phyloP scores from a whole-genome alignment of 2,797 vertebrate genomes.

The Orientallactaga sibirica region DNA sequence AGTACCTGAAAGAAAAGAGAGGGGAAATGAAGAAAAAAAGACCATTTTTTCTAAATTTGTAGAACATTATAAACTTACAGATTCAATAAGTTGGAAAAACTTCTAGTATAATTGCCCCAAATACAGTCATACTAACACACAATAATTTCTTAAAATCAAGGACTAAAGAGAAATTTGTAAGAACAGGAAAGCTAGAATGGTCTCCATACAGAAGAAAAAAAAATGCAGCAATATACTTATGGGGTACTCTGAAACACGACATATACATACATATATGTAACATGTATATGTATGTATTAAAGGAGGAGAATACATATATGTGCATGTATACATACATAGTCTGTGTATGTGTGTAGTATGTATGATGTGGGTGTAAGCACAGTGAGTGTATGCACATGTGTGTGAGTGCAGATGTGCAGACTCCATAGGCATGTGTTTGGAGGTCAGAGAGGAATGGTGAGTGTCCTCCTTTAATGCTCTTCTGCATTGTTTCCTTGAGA shows the following conservation, averaged over 20 bases:
- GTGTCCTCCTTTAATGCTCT: no score
- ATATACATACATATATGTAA: no score
- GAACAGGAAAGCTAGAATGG: neutral
- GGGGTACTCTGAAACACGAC: neutral
- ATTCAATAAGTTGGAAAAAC: neutral
- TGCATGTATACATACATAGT: no score
- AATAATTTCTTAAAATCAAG: neutral
- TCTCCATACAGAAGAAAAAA: neutral
- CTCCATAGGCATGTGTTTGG: no score
- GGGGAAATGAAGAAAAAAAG: neutral
- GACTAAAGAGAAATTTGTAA: neutral
- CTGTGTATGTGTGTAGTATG: no score
- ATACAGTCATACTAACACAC: neutral
- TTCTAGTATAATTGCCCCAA: neutral
- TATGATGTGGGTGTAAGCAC: no score
- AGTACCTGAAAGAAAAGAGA: neutral
- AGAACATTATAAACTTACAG: neutral
- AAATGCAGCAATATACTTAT: neutral
- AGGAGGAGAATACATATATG: no score
- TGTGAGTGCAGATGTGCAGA: no score
- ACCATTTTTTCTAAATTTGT: neutral
- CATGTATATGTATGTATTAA: no score
- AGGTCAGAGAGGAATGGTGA: no score
- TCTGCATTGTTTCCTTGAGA: no score
- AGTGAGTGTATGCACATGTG: no score